These are phyloP conservation scores for Schizothorax lantsangensis DNA, from an alignment of 2,797 vertebrate species.

Conservation along the genomic window DNA sequence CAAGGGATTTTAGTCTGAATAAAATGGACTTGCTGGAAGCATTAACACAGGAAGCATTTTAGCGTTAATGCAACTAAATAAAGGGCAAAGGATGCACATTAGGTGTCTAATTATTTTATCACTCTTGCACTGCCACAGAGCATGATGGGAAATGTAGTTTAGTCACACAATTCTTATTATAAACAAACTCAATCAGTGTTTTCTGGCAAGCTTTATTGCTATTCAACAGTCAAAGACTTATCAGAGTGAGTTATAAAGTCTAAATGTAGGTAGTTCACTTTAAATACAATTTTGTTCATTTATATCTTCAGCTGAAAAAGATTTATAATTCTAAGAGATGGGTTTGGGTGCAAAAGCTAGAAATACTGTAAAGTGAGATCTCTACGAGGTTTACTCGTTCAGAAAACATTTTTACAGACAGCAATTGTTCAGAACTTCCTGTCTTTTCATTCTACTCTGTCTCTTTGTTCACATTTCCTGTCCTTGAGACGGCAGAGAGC, in stretches of 20 bases:
- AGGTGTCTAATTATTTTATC: neutral
- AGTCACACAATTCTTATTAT: neutral
- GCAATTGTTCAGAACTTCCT: neutral
- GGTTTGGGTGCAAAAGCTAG: neutral
- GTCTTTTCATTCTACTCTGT: constrained; percentile 20
- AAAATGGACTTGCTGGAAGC: neutral
- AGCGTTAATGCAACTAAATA: neutral
- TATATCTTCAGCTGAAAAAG: neutral
- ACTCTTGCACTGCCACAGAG: neutral
- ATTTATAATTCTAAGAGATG: neutral
- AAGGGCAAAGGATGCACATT: neutral
- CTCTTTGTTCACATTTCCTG: constrained; percentile 45
- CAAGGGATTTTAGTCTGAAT: neutral
- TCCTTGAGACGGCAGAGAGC: constrained; percentile 36
- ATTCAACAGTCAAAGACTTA: neutral
- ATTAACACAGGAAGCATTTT: neutral
- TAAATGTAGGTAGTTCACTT: neutral
- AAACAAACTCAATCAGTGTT: neutral
- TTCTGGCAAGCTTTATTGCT: neutral
- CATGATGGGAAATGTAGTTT: constrained; percentile 1
- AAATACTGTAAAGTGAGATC: constrained; percentile 2
- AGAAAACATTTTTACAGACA: constrained; percentile 27
- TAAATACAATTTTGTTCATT: neutral
- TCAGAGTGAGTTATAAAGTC: neutral
- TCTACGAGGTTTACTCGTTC: constrained; percentile 10